A percentile compares a stretch with the other conserved stretches of the same genome.
Conservation (phyloP, 2,113 vertebrate species). For the Microcebus griseorufus region DNA sequence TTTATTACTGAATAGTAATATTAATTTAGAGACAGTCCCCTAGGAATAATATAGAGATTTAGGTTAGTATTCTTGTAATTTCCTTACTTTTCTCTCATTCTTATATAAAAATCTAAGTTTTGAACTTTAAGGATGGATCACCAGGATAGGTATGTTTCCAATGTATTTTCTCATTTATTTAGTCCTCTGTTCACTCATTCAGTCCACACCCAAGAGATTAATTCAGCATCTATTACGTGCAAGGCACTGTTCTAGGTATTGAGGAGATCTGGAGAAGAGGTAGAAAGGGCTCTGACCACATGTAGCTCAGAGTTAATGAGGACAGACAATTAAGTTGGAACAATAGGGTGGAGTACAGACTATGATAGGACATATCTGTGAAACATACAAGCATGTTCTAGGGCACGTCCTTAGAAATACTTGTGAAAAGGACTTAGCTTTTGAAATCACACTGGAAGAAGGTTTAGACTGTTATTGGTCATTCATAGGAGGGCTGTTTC, state of each 20-base stretch:
- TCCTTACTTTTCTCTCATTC: background rate
- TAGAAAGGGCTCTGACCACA: background rate
- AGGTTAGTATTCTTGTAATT: background rate
- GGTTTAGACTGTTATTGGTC: background rate
- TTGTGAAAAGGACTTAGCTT: background rate
- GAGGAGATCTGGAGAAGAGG: background rate
- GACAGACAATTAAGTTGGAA: background rate
- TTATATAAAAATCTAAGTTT: constrained; percentile 25
- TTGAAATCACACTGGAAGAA: constrained; percentile 23
- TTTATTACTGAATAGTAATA: background rate
- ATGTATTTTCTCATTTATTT: background rate
- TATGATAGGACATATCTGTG: background rate
- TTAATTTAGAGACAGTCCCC: background rate
- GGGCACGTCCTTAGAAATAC: background rate
- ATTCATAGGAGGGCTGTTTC: background rate
- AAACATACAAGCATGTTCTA: background rate
- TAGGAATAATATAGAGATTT: constrained; percentile 7
- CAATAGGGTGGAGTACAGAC: background rate
- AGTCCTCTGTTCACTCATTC: background rate
- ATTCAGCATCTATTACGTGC: background rate
- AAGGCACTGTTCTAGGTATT: background rate
- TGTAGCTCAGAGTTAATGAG: background rate
- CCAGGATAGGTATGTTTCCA: background rate
- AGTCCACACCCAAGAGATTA: background rate
- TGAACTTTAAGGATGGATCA: background rate